Conservation (phyloP, 2,113 vertebrate genomes). For the Hippocampus comes region DNA sequence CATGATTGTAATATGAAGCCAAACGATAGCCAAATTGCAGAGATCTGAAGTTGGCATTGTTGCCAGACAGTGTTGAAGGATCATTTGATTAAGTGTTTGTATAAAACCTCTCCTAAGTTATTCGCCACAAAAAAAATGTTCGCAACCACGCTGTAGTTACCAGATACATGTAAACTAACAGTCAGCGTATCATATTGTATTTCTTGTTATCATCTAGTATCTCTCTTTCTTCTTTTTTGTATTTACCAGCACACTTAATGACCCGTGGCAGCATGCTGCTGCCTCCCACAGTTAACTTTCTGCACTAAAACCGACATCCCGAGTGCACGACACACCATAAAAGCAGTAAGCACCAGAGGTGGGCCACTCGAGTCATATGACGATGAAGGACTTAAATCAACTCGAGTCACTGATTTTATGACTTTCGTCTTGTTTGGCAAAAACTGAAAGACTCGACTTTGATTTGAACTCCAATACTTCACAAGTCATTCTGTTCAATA, state of each 20-base stretch:
- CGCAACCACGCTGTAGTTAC: too few relatives aligned
- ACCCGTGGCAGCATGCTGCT: too few relatives aligned
- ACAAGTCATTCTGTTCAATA: too few relatives aligned
- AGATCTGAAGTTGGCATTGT: neutral
- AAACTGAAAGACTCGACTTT: too few relatives aligned
- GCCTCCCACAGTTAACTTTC: too few relatives aligned
- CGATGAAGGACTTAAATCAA: too few relatives aligned
- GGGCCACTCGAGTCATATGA: too few relatives aligned
- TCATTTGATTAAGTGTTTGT: neutral
- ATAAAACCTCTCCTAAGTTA: neutral
- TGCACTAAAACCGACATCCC: neutral
- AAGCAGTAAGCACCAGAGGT: neutral
- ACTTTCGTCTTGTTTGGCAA: too few relatives aligned
- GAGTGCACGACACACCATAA: neutral
- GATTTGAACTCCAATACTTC: too few relatives aligned
- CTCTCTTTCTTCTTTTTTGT: neutral
- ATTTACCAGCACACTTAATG: neutral
- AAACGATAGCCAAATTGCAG: neutral
- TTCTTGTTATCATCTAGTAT: neutral
- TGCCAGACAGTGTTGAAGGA: too few relatives aligned
- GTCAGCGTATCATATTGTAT: neutral
- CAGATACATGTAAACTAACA: neutral
- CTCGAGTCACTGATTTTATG: too few relatives aligned
- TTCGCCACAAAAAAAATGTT: neutral
- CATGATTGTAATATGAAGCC: neutral